Evolutionary conservation across 2,113 vertebrate genomes (phyloP).

Genomic region (Piaya cayana): DNA sequence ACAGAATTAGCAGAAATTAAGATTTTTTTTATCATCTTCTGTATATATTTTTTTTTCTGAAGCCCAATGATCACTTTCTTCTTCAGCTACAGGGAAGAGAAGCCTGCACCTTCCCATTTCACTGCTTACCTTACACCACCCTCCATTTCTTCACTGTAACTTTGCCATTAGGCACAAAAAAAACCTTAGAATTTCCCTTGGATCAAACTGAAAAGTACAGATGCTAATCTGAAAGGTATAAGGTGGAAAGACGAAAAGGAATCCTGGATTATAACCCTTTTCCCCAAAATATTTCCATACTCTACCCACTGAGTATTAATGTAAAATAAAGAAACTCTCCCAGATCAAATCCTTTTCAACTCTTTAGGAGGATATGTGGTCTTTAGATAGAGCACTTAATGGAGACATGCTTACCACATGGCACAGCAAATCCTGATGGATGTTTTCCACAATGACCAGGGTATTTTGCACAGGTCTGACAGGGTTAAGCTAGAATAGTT

Average conservation of each 20-base stretch:
- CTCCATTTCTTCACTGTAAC: background rate
- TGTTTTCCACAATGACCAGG: background rate
- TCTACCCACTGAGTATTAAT: background rate
- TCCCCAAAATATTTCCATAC: background rate
- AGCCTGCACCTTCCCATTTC: background rate
- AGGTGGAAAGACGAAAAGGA: background rate
- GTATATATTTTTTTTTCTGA: background rate
- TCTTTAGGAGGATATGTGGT: background rate
- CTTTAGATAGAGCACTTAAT: background rate
- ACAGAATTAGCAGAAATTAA: background rate
- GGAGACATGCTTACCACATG: background rate
- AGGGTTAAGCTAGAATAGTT: background rate
- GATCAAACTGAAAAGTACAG: background rate
- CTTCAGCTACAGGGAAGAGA: background rate
- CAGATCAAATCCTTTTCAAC: background rate
- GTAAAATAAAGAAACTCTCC: background rate
- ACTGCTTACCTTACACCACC: background rate
- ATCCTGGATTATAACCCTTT: background rate
- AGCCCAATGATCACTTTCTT: background rate
- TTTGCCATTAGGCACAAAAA: background rate
- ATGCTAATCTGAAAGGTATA: background rate
- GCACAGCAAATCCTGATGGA: background rate
- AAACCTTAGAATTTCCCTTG: background rate
- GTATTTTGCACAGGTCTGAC: background rate
- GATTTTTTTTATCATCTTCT: background rate